Conservation (phyloP, 2,797 vertebrate species). For the Lepilemur ruficaudatus region DNA sequence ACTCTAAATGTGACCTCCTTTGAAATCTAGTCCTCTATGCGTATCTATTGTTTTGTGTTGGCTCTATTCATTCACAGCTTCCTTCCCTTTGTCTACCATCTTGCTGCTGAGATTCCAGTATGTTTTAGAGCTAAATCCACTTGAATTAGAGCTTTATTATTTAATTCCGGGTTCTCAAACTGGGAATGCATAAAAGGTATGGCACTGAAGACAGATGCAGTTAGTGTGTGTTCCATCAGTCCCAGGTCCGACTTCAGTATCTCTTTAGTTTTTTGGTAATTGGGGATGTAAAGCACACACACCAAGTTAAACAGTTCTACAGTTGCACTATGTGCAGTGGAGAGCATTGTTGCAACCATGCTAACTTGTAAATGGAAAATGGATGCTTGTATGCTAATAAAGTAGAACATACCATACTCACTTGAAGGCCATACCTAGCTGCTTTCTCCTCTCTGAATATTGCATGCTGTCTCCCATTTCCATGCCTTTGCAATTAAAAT, state of each 20-base stretch:
- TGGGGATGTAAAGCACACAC: not conserved
- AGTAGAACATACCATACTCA: not conserved
- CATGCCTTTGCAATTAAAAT: not conserved
- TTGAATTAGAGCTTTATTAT: not conserved
- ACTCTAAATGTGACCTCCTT: not conserved
- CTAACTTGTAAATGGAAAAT: slow-evolving; percentile 22
- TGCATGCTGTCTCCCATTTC: not conserved
- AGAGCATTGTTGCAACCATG: not conserved
- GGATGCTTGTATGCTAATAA: not conserved
- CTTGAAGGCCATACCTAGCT: not conserved
- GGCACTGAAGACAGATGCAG: not conserved
- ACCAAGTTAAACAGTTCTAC: not conserved
- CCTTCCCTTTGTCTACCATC: not conserved
- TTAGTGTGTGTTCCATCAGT: not conserved
- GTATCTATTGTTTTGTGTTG: not conserved
- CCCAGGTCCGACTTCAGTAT: not conserved
- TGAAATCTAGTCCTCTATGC: not conserved
- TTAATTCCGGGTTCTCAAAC: not conserved
- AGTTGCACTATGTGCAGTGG: not conserved
- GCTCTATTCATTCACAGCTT: not conserved
- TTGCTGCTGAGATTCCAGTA: not conserved
- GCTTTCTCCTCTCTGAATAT: not conserved
- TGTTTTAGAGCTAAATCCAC: not conserved
- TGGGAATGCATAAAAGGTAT: not conserved
- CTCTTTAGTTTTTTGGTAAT: not conserved